Base-by-base conservation (phyloP, 2,888 invertebrate species). In the Eristalinus aeneus region DNA sequence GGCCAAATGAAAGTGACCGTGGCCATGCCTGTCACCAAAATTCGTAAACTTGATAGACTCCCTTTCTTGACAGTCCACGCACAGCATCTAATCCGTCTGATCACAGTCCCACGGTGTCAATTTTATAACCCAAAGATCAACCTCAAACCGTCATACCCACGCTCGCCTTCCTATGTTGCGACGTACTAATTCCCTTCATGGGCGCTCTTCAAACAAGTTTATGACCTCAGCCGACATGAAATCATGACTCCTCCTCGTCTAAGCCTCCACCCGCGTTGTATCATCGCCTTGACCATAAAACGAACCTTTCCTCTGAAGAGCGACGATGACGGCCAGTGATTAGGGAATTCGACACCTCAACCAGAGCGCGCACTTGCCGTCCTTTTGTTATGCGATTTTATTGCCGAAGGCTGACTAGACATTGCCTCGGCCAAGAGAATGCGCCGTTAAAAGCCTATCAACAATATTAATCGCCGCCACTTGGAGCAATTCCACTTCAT, bases 401-500 rank as follows among this genome's bases (percentile, higher is more conserved):
- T 46, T 46, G 46, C 46, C 46, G 16, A 46, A 16, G 46, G 16
- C 46, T 46, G 46, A 46, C 46, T 46, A 46, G 46, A 46, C 46
- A 46, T 16, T 16, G 46, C 46, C 46, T 46, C 16, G 46, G 46
- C 46, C 46, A 46, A 46, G 46, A 46, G 46, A 46, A 46, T 46
- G 46, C 16, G 46, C 32, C 53, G 53, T 54, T 67, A 67, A 67
- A 67, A 53, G 53, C 11, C 67, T 54, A 67, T 67, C 53, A 54
- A 67, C 67, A 67, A 53, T 67, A 67, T 67, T 67, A 53, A 67
- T 67, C 32, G 53, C 53, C 53, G 20, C 31, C 53, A 11, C 67
- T 67, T 32, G 67, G 20, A 53, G 32, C 53, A 53, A 67, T 67
- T 54, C 53, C 32, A 20, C 16, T 54, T n/a, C 53, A 53, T 53